A percentile compares a stretch with the other conserved stretches of the same genome.
These are phyloP conservation scores for Phyllotreta cruciferae DNA, from an alignment of 2,888 invertebrate genomes.

Conservation along the genomic window DNA sequence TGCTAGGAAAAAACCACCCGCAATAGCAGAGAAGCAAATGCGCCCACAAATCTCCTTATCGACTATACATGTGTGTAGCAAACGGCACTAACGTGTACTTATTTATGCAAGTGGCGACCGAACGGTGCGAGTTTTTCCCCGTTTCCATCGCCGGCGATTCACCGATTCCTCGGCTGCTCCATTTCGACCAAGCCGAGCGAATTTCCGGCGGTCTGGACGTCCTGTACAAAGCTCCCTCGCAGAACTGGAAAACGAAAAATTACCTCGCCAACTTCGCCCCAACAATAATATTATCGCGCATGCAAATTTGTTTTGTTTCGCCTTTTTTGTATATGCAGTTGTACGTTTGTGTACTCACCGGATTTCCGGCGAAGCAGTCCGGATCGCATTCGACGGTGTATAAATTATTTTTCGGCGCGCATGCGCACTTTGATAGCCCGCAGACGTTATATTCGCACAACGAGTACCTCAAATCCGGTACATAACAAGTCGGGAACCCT, in stretches of 20 bases:
- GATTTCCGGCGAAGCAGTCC: constrained; percentile 54
- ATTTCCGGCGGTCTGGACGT: constrained; percentile 51
- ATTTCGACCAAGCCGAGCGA: constrained; percentile 57
- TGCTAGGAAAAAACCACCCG: constrained; percentile 19
- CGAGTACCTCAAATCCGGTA: constrained; percentile 55
- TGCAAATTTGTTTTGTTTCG: background rate
- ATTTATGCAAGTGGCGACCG: constrained; percentile 55
- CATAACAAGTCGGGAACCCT: constrained; percentile 62
- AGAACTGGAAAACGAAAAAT: constrained; percentile 52
- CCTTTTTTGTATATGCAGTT: background rate
- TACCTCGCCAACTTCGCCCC: constrained; percentile 6
- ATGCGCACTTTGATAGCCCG: constrained; percentile 54
- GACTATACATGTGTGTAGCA: constrained; percentile 3
- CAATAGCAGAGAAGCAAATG: constrained; percentile 20
- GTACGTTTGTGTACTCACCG: constrained; percentile 48
- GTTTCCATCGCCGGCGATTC: constrained; percentile 36
- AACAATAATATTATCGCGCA: background rate
- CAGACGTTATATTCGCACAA: constrained; percentile 59
- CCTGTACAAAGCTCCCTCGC: constrained; percentile 52
- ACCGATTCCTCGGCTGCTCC: constrained; percentile 45
- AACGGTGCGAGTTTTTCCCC: constrained; percentile 43
- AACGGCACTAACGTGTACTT: constrained; percentile 54
- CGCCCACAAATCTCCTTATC: constrained; percentile 30
- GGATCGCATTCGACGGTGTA: constrained; percentile 56
- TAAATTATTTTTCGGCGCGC: constrained; percentile 51